Conservation (phyloP, 1,140 invertebrate species). For the Uloborus diversus region DNA sequence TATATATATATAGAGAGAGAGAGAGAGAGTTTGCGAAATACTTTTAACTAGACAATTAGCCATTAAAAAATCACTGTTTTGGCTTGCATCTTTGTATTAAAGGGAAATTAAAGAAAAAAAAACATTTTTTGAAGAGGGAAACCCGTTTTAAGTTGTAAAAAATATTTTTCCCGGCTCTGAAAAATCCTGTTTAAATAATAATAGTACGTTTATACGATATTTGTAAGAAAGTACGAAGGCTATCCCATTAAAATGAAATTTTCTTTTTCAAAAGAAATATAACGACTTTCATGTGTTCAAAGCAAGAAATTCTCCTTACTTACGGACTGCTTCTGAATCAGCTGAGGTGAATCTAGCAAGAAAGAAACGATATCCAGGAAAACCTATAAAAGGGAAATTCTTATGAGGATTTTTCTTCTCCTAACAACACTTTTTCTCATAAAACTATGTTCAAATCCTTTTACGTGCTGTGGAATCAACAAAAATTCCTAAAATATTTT, state of each 20-base stretch:
- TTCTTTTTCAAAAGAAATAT: neutral
- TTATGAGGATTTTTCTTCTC: no score
- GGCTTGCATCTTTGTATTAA: neutral
- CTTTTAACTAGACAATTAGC: no score
- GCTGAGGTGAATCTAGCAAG: slow-evolving; percentile 35
- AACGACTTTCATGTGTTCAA: neutral
- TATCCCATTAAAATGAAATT: neutral
- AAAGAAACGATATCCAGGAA: slow-evolving; percentile 56
- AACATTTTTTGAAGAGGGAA: neutral
- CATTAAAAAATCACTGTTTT: no score
- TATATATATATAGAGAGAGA: no score
- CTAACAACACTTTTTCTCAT: no score
- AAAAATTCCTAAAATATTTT: no score
- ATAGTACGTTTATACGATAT: neutral
- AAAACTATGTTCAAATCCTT: no score
- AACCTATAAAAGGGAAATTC: slow-evolving; percentile 23
- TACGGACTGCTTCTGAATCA: slow-evolving; percentile 57
- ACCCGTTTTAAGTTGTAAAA: no score
- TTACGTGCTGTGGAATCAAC: no score
- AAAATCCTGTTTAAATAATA: no score
- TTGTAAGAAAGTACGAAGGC: neutral
- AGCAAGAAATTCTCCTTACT: slow-evolving; percentile 37
- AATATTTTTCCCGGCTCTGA: no score
- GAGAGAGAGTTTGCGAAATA: no score
- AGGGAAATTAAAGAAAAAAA: neutral